Percentiles rank a stretch among this genome's conserved stretches.
Evolutionary conservation across 2,113 vertebrate genomes (phyloP).

Genomic region (Neofelis nebulosa): DNA sequence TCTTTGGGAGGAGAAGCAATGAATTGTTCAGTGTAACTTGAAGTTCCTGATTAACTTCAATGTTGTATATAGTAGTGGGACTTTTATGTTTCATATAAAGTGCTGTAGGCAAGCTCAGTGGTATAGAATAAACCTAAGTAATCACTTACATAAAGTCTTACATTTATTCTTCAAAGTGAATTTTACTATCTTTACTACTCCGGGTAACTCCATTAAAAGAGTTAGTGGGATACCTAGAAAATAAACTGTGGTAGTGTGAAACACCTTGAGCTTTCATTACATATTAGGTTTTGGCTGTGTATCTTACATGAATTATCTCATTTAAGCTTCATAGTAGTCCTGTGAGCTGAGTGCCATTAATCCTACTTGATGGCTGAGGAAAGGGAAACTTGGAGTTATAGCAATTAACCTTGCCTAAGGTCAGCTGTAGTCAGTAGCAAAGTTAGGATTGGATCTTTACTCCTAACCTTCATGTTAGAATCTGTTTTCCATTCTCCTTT

Average conservation of each 20-base stretch:
- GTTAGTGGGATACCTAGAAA: background rate
- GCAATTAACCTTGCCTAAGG: background rate
- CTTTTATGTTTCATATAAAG: background rate
- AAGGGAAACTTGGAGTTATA: background rate
- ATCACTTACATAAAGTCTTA: background rate
- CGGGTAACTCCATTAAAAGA: background rate
- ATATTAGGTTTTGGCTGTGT: background rate
- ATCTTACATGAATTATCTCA: background rate
- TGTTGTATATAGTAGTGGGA: background rate
- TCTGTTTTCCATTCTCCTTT: background rate
- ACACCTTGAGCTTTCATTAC: background rate
- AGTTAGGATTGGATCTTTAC: background rate
- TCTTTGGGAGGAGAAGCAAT: background rate
- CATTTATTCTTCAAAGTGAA: background rate
- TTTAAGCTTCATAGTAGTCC: background rate
- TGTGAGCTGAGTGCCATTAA: background rate
- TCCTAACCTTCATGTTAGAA: background rate
- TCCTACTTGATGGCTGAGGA: background rate
- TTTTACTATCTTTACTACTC: background rate
- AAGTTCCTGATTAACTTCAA: background rate
- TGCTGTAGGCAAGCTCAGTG: background rate
- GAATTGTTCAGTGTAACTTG: background rate
- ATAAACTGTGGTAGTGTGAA: background rate
- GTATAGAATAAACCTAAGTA: background rate
- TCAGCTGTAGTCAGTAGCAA: background rate